Base-by-base conservation (phyloP, 2,888 invertebrate species). In the Entomobrya proxima region DNA sequence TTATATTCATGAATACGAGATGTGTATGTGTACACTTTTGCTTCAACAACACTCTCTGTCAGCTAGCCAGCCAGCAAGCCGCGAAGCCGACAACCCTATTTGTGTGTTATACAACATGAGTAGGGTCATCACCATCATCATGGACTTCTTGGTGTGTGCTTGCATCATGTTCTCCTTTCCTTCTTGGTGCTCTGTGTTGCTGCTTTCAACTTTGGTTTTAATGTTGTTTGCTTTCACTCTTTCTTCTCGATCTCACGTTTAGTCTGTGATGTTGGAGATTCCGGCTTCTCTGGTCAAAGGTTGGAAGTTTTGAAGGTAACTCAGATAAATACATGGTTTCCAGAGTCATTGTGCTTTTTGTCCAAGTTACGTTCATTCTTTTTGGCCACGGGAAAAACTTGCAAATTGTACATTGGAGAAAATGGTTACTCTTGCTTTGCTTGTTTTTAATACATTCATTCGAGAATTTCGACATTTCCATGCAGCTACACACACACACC, bases 1-100 rank as follows among this genome's bases (percentile, higher is more conserved):
- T 44, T 81, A 32, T 61, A 58, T 40, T 81, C 72, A 81, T 81
- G 81, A 81, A 81, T 81, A 81, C 81, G 30, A 44, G 81, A 81
- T 81, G 58, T 81, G 21, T 35, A n/a, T n/a, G 58, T 50, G 72
- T 81, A 30, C 18, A 13, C 52, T 37, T 30, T 72, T 72, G 35
- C 24, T 74, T 55, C 55, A 58, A 58, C 18, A 30, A 11, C 40
- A 50, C 27, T 21, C 47, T 75, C n/a, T 35, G 44, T 21, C 72
- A 81, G 50, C 47, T 81, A 47, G 74, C 74, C 61, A 75, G 64
- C 61, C 64, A 18, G 35, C 61, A 74, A 74, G 24, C 24, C 15
- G 24, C 44, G 40, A 72, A 80, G 35, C 44, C 40, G 32, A 44
- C 69, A 44, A 69, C 27, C n/a, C 44, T 44, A 15, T 44, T 27